Percentiles rank a stretch among this genome's conserved stretches.
Evolutionary conservation across 1,140 invertebrate genomes (phyloP).

Genomic region (Drosophila hydei): DNA sequence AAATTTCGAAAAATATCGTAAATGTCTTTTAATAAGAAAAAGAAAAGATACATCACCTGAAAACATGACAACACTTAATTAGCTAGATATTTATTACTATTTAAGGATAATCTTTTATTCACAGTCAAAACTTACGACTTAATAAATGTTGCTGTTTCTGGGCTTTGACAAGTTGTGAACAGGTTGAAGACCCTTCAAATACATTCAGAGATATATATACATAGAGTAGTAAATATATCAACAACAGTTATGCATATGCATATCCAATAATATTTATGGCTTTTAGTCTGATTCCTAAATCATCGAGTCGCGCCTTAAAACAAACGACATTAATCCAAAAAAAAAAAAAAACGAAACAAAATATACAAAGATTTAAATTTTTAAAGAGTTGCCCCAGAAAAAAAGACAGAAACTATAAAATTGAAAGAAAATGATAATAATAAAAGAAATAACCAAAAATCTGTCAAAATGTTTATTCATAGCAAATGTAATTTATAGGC

Average conservation of each 20-base stretch:
- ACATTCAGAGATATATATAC: background rate
- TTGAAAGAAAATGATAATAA: background rate
- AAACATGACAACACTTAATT: background rate
- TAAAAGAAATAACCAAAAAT: constrained; percentile 20
- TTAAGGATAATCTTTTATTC: background rate
- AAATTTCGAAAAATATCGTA: too few species aligned
- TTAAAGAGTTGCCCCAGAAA: constrained; percentile 28
- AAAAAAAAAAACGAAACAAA: constrained; percentile 9
- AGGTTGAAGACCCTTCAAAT: constrained; percentile 7
- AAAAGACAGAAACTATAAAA: constrained; percentile 40
- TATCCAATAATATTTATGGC: constrained; percentile 30
- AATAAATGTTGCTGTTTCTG: background rate
- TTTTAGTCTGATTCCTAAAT: constrained; percentile 25
- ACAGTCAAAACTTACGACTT: background rate
- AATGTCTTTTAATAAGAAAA: too few species aligned
- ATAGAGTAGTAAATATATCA: background rate
- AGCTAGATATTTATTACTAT: background rate
- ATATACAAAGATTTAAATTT: constrained; percentile 58
- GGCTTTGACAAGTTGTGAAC: background rate
- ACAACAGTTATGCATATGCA: constrained; percentile 11
- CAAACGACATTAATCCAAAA: constrained; percentile 39
- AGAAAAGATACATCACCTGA: too few species aligned
- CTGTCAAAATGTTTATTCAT: constrained; percentile 56
- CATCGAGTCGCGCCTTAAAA: constrained; percentile 37
- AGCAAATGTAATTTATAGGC: constrained; percentile 42